Base-by-base conservation (phyloP, 2,888 invertebrate genomes). In the Diarsia mendica region DNA sequence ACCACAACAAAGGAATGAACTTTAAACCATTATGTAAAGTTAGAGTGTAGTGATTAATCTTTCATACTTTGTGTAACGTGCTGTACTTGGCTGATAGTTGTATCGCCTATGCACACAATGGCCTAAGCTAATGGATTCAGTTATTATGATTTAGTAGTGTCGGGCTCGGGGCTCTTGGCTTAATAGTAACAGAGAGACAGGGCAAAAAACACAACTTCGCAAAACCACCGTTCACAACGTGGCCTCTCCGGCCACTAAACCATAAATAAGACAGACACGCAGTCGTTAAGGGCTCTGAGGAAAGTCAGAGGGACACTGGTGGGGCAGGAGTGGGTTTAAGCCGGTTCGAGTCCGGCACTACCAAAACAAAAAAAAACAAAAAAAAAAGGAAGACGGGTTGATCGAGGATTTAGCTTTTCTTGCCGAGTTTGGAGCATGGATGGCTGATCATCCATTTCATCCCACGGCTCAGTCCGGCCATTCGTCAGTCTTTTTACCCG, bases 1-100 rank as follows among this genome's bases (percentile, higher is more conserved):
- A 39, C 49, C 58, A 61, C 46, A 77, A 86, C 87, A 86, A 85
- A 82, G 79, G 77, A 74, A 61, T 79, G 82, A 82, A 84, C 85
- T 84, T 86, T 77, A 67, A 67, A 82, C 73, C 71, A 18, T 78
- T 75, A 79, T 39, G 67, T 75, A 66, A 61, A 72, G 55, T 69
- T 67, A 46, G 39, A 64, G n/a, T 67, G 74, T 44, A 51, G 66
- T 82, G 72, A 82, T 81, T 81, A 84, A 84, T 77, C n/a, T 60
- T 60, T 73, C 18, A 60, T 48, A 58, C 55, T 67, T 53, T 55
- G 61, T 51, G 20, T n/a, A 28, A 46, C n/a, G 65, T 4, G 46
- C 13, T 23, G 51, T 53, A 61, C 28, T 48, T 79, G 39, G 23
- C n/a, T 39, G 28, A 70, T 53, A 48, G 51, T 70, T 48, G 20